Percentiles rank a stretch among this genome's conserved stretches.
Conservation (phyloP, 1,140 invertebrate genomes). For the Trichogramma pretiosum region DNA sequence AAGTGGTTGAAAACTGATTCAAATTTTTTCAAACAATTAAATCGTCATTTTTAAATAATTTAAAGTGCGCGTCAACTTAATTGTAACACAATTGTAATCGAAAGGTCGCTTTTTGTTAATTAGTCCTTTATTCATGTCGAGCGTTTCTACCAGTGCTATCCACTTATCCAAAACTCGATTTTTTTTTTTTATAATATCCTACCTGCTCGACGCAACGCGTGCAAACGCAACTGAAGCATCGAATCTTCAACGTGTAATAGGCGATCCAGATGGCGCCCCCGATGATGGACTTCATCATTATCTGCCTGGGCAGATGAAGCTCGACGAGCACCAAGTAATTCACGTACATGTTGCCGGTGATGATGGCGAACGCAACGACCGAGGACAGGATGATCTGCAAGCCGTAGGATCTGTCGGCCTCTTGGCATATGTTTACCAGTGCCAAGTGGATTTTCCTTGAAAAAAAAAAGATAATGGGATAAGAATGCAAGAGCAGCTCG, state of each 20-base stretch:
- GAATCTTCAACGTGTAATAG: slow-evolving; percentile 13
- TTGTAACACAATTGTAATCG: too few relatives aligned
- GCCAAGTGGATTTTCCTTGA: slow-evolving; percentile 24
- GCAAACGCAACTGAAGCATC: slow-evolving; percentile 17
- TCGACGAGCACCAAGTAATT: slow-evolving; percentile 14
- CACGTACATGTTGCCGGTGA: slow-evolving; percentile 17
- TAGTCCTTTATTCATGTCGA: too few relatives aligned
- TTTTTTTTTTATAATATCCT: background rate
- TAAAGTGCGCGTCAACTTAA: too few relatives aligned
- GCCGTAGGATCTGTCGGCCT: slow-evolving; percentile 19
- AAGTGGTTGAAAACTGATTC: too few relatives aligned
- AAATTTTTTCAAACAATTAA: too few relatives aligned
- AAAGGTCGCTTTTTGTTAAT: too few relatives aligned
- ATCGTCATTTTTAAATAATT: too few relatives aligned
- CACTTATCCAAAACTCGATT: too few relatives aligned
- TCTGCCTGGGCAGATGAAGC: background rate
- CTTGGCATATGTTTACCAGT: slow-evolving; percentile 18
- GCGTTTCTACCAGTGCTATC: too few relatives aligned
- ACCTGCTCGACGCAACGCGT: slow-evolving; percentile 17
- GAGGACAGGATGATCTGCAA: slow-evolving; percentile 23
- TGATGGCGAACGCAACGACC: slow-evolving; percentile 12
- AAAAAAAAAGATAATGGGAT: background rate
- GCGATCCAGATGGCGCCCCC: slow-evolving; percentile 1
- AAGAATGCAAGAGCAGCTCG: background rate
- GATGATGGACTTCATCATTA: background rate